Percentiles rank a stretch among this genome's conserved stretches.
Evolutionary conservation across 2,797 vertebrate genomes (phyloP).

Genomic region (Masticophis lateralis): DNA sequence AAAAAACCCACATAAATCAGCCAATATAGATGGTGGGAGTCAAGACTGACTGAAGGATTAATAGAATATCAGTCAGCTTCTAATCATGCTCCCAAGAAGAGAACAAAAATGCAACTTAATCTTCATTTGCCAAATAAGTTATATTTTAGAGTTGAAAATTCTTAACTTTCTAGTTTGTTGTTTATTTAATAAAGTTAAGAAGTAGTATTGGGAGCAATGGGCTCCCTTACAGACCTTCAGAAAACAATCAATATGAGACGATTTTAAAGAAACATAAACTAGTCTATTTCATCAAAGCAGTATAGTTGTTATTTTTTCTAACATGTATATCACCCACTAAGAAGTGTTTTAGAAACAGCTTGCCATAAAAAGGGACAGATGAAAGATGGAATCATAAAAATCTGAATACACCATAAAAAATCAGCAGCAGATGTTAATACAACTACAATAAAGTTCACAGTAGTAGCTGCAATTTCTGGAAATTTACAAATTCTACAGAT

Average conservation of each 20-base stretch:
- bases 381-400: background rate
- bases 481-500: too few relatives aligned
- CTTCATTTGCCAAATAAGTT: too few relatives aligned
- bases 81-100: background rate
- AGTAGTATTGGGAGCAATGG: background rate
- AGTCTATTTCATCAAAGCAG: background rate
- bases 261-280: background rate
- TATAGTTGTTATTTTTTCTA: background rate
- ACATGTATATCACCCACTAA: background rate
- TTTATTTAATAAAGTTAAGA: background rate
- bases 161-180: background rate
- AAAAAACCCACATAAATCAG: background rate
- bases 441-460: background rate
- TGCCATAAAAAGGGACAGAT: background rate
- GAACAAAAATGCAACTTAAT: background rate
- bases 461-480: background rate
- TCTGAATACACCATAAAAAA: background rate
- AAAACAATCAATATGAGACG: background rate
- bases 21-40: background rate
- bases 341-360: background rate
- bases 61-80: background rate
- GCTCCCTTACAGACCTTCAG: background rate
- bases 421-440: background rate
- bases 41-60: background rate
- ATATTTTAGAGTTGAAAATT: background rate